A percentile compares a stretch with the other conserved stretches of the same genome.
Conservation (phyloP, 2,888 invertebrate species). For the Drosophila mettleri region DNA sequence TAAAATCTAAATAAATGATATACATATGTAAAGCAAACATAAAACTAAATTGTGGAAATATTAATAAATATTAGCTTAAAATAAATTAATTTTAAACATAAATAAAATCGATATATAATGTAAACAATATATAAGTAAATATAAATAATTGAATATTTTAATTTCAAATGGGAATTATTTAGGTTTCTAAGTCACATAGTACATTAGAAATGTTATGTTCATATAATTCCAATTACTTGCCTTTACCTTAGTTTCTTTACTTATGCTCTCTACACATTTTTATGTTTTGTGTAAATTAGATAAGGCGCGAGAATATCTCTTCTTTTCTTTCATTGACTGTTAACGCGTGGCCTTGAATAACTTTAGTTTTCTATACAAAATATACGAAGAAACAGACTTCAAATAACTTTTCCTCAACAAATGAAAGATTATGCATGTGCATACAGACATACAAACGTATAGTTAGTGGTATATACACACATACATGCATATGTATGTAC, state of each 20-base stretch:
- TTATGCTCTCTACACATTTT: background rate
- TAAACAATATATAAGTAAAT: too few species aligned
- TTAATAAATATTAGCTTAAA: too few species aligned
- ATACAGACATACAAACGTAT: too few species aligned
- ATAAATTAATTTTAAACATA: too few species aligned
- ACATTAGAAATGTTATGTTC: too few species aligned
- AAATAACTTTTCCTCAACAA: constrained; percentile 4
- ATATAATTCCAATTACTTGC: background rate
- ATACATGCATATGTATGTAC: background rate
- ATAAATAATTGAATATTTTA: too few species aligned
- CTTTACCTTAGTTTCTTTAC: background rate
- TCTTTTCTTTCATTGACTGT: constrained; percentile 4
- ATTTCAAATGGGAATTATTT: too few species aligned
- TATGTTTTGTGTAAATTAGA: constrained; percentile 14
- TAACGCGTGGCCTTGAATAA: constrained; percentile 15
- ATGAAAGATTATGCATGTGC: background rate
- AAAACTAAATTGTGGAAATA: too few species aligned
- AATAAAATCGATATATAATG: too few species aligned
- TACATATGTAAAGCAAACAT: too few species aligned
- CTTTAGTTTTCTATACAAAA: constrained; percentile 2
- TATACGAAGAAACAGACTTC: constrained; percentile 3
- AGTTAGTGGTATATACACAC: background rate
- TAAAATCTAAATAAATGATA: too few species aligned
- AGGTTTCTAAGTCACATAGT: too few species aligned
- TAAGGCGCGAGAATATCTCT: constrained; percentile 4